phyloP scores from a whole-genome alignment of 1,140 invertebrate species.

The Ptiloglossa arizonensis region DNA sequence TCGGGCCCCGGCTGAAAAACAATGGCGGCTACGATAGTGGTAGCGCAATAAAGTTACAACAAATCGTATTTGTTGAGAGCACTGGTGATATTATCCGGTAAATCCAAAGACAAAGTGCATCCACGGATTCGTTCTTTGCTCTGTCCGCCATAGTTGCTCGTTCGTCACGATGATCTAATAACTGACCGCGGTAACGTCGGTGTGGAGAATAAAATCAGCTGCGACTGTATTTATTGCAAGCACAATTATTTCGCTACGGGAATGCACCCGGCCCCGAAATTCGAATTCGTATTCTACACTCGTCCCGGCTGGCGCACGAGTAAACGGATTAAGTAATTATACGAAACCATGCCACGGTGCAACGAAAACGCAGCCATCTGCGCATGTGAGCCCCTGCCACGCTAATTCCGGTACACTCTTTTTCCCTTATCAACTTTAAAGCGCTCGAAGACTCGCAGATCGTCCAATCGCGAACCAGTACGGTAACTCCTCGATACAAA shows the following conservation, averaged over 20 bases:
- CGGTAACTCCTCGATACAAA: too few species aligned
- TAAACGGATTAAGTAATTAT: conserved; percentile 45
- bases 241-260: conserved; percentile 33
- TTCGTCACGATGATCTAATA: conserved; percentile 41
- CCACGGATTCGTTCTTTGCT: background rate
- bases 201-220: conserved; percentile 38
- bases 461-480: too few species aligned
- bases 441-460: background rate
- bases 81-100: conserved; percentile 22
- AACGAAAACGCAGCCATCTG: conserved; percentile 19
- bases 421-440: background rate
- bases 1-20: conserved; percentile 8
- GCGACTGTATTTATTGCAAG: conserved; percentile 30
- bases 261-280: background rate
- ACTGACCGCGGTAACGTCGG: conserved; percentile 34
- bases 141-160: conserved; percentile 4
- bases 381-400: conserved; percentile 2
- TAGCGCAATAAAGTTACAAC: background rate
- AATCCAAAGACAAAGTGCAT: conserved; percentile 21
- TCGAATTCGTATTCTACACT: conserved; percentile 30
- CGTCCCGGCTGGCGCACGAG: conserved; percentile 13
- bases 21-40: background rate
- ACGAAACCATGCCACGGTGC: conserved; percentile 30
- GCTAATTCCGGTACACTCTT: background rate
- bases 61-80: conserved; percentile 18